These are phyloP conservation scores for Drosophila diplacantha DNA, from an alignment of 2,888 invertebrate genomes.

Conservation along the genomic window DNA sequence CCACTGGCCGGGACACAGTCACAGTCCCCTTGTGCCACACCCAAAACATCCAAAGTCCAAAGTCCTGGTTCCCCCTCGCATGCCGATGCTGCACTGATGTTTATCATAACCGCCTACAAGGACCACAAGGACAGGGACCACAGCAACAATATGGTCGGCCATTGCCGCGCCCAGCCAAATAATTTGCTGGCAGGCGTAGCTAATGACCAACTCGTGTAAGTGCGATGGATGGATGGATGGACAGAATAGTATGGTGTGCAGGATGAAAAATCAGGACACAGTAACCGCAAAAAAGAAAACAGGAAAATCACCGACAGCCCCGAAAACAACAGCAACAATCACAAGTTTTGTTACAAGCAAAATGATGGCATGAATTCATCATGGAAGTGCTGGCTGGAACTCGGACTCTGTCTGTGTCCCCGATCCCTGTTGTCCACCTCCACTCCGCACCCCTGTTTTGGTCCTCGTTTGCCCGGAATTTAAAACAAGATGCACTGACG, in stretches of 20 bases:
- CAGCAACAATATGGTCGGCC: slow-evolving; percentile 57
- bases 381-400: slow-evolving; percentile 46
- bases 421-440: slow-evolving; percentile 13
- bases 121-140: slow-evolving; percentile 38
- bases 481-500: slow-evolving; percentile 54
- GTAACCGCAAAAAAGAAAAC: slow-evolving; percentile 27
- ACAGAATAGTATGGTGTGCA: slow-evolving; percentile 23
- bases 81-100: slow-evolving; percentile 53
- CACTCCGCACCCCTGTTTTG: background rate
- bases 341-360: slow-evolving; percentile 67
- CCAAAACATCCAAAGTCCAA: slow-evolving; percentile 2
- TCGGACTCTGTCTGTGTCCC: slow-evolving; percentile 29
- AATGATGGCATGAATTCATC: slow-evolving; percentile 71
- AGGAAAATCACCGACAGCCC: slow-evolving; percentile 27
- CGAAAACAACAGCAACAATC: slow-evolving; percentile 53
- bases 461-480: slow-evolving; percentile 52
- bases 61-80: background rate
- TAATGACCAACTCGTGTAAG: slow-evolving; percentile 70
- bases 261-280: slow-evolving; percentile 65
- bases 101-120: slow-evolving; percentile 68
- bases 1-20: slow-evolving; percentile 23
- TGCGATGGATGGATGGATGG: slow-evolving; percentile 48
- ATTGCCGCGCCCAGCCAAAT: slow-evolving; percentile 60
- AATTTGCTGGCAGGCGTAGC: slow-evolving; percentile 64
- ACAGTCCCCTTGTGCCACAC: background rate